phyloP scores from a whole-genome alignment of 2,113 vertebrate species.

The Balaeniceps rex region DNA sequence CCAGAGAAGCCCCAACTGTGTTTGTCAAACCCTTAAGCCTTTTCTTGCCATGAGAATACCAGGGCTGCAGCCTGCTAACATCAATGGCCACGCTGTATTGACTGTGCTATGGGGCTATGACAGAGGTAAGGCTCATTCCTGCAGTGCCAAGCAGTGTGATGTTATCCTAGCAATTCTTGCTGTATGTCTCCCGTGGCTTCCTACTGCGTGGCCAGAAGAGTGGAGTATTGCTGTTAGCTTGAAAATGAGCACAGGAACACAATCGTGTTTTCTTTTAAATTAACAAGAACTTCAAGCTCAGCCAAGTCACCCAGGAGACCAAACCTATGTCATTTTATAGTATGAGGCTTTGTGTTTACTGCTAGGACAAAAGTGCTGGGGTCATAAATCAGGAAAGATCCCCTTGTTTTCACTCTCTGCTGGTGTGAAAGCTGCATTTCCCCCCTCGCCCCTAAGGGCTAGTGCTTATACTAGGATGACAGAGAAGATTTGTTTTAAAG shows the following conservation, averaged over 20 bases:
- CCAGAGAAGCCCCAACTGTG: not conserved
- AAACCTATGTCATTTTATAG: not conserved
- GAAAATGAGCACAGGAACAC: not conserved
- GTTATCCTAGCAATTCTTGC: not conserved
- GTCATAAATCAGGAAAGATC: not conserved
- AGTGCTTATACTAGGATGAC: not conserved
- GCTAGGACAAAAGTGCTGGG: not conserved
- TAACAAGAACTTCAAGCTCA: not conserved
- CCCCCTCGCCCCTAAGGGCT: not conserved
- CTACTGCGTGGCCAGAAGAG: not conserved
- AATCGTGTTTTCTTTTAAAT: not conserved
- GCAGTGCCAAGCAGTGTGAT: not conserved
- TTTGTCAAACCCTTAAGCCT: not conserved
- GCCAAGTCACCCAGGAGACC: not conserved
- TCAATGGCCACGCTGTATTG: not conserved
- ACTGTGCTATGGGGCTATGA: not conserved
- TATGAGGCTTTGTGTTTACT: not conserved
- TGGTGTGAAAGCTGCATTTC: not conserved
- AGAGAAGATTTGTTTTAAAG: not conserved
- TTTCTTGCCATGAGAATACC: not conserved
- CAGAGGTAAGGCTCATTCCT: not conserved
- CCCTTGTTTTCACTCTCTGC: not conserved
- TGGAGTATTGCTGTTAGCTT: not conserved
- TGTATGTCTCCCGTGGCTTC: not conserved
- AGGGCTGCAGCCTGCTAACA: not conserved